These are phyloP conservation scores for Ovis aries DNA, from an alignment of 2,113 vertebrate species.

Conservation along the genomic window DNA sequence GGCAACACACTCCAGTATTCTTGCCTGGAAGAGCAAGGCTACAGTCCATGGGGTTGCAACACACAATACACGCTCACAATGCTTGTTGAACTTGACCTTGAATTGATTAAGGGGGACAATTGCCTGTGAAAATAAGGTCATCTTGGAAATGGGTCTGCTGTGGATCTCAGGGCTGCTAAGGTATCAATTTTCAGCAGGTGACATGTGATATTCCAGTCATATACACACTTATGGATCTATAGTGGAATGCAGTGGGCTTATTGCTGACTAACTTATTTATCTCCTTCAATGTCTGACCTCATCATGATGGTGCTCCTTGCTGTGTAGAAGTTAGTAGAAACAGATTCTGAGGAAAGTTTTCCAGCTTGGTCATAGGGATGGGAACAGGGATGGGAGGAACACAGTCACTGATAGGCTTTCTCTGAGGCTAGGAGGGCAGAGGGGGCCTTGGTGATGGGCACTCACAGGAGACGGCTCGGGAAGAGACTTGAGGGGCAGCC, in stretches of 20 bases:
- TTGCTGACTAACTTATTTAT: neutral
- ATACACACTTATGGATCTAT: neutral
- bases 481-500: neutral
- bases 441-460: neutral
- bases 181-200: no score
- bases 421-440: neutral
- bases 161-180: neutral
- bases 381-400: neutral
- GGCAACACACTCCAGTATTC: neutral
- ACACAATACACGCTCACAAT: neutral
- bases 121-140: neutral
- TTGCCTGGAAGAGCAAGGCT: neutral
- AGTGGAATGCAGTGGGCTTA: neutral
- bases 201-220: neutral
- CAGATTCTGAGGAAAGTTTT: neutral
- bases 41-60: neutral
- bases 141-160: neutral
- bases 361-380: neutral
- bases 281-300: neutral
- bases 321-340: neutral
- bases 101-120: neutral
- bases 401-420: neutral
- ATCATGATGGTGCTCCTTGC: neutral
- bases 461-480: fast-evolving
- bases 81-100: neutral